A percentile compares a stretch with the other conserved stretches of the same genome.
Evolutionary conservation across 2,113 vertebrate genomes (phyloP).

Genomic region (Cyprinodon tularosa): DNA sequence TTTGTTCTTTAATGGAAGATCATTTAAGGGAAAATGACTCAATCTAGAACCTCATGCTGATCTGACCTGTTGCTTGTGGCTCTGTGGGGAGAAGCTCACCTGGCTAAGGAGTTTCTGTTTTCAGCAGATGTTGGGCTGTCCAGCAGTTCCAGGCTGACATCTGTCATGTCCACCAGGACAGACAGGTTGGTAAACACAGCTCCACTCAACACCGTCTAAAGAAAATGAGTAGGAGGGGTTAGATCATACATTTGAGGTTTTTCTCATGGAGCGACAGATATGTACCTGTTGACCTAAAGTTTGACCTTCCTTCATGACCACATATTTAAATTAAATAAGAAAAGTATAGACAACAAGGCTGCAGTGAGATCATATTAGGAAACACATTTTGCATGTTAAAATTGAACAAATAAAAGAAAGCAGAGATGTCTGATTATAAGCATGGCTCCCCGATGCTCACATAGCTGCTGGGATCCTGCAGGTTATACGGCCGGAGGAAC

Average conservation of each 20-base stretch:
- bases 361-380: no score
- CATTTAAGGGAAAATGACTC: not conserved
- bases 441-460: conserved; percentile 77
- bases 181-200: conserved; percentile 92
- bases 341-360: no score
- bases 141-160: conserved; percentile 93
- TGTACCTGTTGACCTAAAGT: no score
- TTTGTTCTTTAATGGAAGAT: not conserved
- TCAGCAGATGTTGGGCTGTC: conserved; percentile 79
- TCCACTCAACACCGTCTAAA: conserved; percentile 93
- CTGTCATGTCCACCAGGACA: conserved; percentile 94
- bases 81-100: conserved; percentile 68
- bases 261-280: no score
- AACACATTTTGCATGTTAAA: no score
- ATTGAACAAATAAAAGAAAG: not conserved
- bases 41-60: not conserved
- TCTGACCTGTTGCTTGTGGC: not conserved
- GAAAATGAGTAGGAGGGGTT: not conserved
- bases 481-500: conserved; percentile 92
- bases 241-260: no score
- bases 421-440: not conserved
- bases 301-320: no score
- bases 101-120: conserved; percentile 84
- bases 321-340: not conserved
- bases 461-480: conserved; percentile 93